Percentiles rank a stretch among this genome's conserved stretches.
Evolutionary conservation across 2,113 vertebrate species (phyloP).

Genomic region (Sylvia atricapilla): DNA sequence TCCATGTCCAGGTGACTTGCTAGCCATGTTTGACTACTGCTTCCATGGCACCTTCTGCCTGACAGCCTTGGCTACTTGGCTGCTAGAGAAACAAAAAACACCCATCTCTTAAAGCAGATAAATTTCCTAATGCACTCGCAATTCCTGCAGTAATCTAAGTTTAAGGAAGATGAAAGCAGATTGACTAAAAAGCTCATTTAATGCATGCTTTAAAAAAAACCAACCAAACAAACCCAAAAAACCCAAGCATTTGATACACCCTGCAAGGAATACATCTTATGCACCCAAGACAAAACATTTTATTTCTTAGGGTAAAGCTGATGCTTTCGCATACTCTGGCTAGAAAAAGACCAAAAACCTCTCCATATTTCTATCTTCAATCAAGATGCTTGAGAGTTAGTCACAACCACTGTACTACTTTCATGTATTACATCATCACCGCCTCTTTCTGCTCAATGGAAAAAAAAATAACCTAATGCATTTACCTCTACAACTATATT

Average conservation of each 20-base stretch:
- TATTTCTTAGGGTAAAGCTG: background rate
- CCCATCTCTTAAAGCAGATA: background rate
- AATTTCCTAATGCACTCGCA: background rate
- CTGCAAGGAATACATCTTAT: fast-evolving
- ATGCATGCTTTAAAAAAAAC: background rate
- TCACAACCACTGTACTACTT: background rate
- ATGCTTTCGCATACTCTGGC: background rate
- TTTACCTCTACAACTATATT: background rate
- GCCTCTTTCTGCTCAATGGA: background rate
- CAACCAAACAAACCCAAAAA: background rate
- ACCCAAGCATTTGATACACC: background rate
- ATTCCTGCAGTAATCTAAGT: background rate
- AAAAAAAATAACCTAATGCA: background rate
- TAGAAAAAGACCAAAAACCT: background rate
- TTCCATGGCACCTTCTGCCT: background rate
- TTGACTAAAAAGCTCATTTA: background rate
- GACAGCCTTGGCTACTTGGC: background rate
- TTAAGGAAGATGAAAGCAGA: background rate
- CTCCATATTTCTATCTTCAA: background rate
- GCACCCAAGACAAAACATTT: background rate
- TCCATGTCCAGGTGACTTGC: background rate
- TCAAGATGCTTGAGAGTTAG: background rate
- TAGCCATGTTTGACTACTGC: background rate
- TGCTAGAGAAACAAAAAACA: background rate
- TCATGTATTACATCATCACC: background rate